Conservation (phyloP, 2,888 invertebrate species). For the Heteromyza rotundicornis region DNA sequence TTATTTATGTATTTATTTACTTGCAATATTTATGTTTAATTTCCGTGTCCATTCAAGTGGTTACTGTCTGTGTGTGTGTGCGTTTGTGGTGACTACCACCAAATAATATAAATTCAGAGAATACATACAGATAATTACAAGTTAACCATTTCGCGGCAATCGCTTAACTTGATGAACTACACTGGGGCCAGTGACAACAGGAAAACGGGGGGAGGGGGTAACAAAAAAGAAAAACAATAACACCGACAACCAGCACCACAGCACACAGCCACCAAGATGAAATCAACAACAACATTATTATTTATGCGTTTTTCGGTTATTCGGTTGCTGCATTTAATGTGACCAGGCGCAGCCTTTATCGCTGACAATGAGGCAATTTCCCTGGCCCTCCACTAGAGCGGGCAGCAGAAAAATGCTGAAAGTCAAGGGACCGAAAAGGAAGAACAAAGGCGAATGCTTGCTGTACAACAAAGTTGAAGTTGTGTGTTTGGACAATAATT, state of each 20-base stretch:
- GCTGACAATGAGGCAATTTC: background rate
- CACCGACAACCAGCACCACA: background rate
- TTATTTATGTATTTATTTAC: no score
- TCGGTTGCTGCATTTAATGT: constrained; percentile 2
- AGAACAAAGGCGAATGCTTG: background rate
- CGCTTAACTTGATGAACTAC: background rate
- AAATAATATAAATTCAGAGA: no score
- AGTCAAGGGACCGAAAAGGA: background rate
- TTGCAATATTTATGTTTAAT: no score
- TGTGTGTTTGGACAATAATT: constrained; percentile 32
- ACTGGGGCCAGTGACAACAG: background rate
- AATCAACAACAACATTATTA: constrained; percentile 1
- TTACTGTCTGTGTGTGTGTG: no score
- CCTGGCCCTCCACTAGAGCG: background rate
- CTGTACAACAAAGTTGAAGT: background rate
- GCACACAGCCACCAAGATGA: background rate
- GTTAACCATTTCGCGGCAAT: background rate
- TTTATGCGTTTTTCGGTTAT: constrained; percentile 7
- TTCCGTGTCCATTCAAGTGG: no score
- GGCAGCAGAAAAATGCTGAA: background rate
- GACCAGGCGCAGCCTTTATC: background rate
- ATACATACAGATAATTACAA: constrained; percentile 1
- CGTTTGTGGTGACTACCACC: no score
- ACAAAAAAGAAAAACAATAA: background rate
- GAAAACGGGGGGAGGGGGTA: no score